Percentiles rank a stretch among this genome's conserved stretches.
These are phyloP conservation scores for Halcyon senegalensis DNA, from an alignment of 2,113 vertebrate genomes.

Conservation along the genomic window DNA sequence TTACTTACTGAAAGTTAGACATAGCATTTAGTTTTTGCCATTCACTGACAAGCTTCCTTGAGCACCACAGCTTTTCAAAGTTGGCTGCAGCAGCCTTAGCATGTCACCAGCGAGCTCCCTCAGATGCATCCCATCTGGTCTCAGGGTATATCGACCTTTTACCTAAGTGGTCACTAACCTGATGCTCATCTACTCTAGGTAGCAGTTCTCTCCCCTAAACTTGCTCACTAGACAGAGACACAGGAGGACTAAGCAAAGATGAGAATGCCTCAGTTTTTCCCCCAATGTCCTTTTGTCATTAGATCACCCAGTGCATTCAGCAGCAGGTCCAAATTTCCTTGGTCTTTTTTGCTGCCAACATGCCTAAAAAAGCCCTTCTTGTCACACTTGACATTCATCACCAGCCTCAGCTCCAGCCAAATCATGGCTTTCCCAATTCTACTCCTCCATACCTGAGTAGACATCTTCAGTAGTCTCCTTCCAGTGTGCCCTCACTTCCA, in stretches of 20 bases:
- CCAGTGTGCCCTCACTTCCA: background rate
- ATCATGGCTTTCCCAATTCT: background rate
- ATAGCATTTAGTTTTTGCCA: background rate
- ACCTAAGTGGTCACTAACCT: background rate
- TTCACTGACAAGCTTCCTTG: background rate
- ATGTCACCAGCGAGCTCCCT: background rate
- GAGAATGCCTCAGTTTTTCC: background rate
- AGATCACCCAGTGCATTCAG: background rate
- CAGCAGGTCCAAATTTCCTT: background rate
- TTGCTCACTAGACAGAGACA: background rate
- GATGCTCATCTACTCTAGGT: background rate
- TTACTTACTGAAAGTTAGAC: background rate
- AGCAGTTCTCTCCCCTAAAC: background rate
- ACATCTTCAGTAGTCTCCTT: background rate
- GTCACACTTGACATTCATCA: background rate
- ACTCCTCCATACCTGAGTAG: background rate
- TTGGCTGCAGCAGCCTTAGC: background rate
- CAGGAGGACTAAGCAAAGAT: background rate
- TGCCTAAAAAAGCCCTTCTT: background rate
- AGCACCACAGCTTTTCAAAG: background rate
- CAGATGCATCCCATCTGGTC: background rate
- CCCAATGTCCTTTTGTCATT: rapidly evolving
- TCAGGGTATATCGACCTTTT: background rate
- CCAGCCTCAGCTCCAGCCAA: background rate
- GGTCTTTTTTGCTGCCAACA: background rate